Percentiles rank a stretch among this genome's conserved stretches.
Conservation (phyloP, 64 coral and sea anemone species). For the Pachyseris speciosa region DNA sequence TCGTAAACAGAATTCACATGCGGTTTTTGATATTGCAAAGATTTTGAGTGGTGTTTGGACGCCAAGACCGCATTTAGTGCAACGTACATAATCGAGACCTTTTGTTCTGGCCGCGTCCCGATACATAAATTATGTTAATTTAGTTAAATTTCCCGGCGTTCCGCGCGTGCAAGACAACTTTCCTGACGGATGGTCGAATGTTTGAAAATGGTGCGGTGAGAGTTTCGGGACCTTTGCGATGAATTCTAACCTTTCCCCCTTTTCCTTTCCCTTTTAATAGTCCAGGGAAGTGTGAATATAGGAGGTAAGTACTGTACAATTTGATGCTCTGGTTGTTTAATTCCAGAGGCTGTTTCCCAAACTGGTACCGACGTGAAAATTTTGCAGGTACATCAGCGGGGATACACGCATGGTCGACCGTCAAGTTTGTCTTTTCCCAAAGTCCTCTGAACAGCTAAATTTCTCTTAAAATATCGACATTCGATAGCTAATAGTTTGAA, state of each 20-base stretch:
- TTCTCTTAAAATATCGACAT: background rate
- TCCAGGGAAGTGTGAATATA: conserved; percentile 12
- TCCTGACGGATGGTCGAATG: background rate
- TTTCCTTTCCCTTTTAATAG: conserved; percentile 47
- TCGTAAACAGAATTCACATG: background rate
- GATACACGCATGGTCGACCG: conserved; percentile 3
- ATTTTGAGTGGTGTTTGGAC: background rate
- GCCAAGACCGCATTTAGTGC: background rate
- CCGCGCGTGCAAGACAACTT: conserved; percentile 4
- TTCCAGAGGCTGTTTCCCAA: background rate
- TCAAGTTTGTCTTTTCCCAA: background rate
- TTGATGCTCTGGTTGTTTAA: conserved; percentile 13
- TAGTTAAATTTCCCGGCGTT: background rate
- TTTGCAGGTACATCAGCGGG: background rate
- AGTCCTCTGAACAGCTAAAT: background rate
- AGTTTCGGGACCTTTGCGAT: conserved; percentile 59
- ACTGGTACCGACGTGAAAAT: conserved; percentile 30
- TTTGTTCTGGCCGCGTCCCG: background rate
- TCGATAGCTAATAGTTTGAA: background rate
- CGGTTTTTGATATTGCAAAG: background rate
- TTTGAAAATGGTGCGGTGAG: conserved; percentile 38
- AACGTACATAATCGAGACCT: background rate
- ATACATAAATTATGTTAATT: conserved; percentile 36
- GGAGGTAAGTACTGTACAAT: conserved; percentile 54
- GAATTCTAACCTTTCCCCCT: conserved; percentile 54